Evolutionary conservation across 2,113 vertebrate genomes (phyloP).

Genomic region (Triplophysa rosa): DNA sequence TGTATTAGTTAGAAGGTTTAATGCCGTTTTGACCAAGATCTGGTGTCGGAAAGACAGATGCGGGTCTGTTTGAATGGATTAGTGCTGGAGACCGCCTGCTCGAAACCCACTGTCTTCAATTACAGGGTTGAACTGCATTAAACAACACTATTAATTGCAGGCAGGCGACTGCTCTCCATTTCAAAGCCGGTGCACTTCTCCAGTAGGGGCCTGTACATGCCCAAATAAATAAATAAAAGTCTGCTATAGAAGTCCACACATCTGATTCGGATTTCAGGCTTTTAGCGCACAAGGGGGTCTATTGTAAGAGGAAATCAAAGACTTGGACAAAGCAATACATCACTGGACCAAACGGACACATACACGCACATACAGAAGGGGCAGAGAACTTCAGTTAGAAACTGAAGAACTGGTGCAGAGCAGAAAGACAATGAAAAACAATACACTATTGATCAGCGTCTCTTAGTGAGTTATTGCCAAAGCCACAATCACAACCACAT

Average conservation of each 20-base stretch:
- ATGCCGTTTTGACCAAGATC: neutral
- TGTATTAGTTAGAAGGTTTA: neutral
- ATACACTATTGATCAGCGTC: neutral
- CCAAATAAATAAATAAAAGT: conserved; percentile 44
- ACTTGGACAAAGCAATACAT: conserved; percentile 25
- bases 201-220: conserved; percentile 49
- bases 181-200: conserved; percentile 56
- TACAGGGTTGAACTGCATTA: conserved; percentile 56
- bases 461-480: neutral
- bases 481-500: neutral
- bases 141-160: conserved; percentile 62
- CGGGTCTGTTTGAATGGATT: neutral
- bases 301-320: conserved; percentile 51
- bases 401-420: neutral
- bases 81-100: neutral
- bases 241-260: conserved; percentile 49
- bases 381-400: neutral
- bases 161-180: conserved; percentile 57
- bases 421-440: neutral
- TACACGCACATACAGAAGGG: neutral
- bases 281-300: conserved; percentile 41
- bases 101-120: conserved; percentile 63
- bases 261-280: conserved; percentile 63
- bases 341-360: neutral
- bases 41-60: neutral